These are phyloP conservation scores for Zosterops pallidus DNA, from an alignment of 2,113 vertebrate genomes.

Conservation along the genomic window DNA sequence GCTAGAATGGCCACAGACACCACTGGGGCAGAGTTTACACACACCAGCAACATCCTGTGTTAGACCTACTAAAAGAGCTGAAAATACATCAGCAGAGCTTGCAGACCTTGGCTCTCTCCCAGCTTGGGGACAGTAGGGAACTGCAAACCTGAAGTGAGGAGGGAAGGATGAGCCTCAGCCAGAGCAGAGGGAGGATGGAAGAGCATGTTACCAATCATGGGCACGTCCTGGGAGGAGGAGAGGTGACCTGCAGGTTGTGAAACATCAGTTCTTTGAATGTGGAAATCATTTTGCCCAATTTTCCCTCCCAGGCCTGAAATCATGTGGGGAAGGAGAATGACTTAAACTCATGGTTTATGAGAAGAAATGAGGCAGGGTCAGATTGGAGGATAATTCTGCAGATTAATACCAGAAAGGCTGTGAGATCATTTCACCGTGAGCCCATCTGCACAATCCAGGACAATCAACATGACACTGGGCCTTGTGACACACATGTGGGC, in stretches of 20 bases:
- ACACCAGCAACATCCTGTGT: neutral
- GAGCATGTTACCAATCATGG: neutral
- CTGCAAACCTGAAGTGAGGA: neutral
- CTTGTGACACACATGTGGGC: neutral
- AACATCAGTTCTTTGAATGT: neutral
- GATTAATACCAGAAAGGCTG: neutral
- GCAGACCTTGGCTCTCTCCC: neutral
- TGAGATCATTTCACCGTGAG: neutral
- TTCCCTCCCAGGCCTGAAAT: neutral
- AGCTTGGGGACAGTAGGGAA: neutral
- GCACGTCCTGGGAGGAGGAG: neutral
- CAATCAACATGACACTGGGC: neutral
- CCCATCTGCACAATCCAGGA: neutral
- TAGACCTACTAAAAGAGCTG: neutral
- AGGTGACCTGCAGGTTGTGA: neutral
- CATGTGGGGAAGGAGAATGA: neutral
- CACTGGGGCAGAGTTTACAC: neutral
- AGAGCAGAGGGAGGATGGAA: neutral
- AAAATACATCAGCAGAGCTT: neutral
- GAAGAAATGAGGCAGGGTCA: neutral
- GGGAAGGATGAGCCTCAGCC: neutral
- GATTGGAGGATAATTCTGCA: accelerated
- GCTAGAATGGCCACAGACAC: neutral
- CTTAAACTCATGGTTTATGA: neutral
- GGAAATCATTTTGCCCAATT: neutral